Evolutionary conservation across 2,797 vertebrate species (phyloP).

Genomic region (Halcyon chelicuti): DNA sequence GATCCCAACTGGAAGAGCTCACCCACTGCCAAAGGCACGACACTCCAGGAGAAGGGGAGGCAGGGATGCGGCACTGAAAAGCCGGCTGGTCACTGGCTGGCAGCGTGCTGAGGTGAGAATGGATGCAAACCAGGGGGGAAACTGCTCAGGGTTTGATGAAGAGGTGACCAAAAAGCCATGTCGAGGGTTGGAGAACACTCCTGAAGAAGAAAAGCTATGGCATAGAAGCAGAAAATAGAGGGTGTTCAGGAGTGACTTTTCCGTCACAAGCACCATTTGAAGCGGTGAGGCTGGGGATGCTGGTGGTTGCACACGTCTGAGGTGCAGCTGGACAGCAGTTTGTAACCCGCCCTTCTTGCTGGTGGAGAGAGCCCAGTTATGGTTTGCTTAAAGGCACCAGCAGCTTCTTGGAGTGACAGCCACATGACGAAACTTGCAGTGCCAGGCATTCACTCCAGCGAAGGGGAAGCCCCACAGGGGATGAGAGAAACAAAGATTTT

Average conservation of each 20-base stretch:
- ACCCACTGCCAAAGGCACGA: accelerated
- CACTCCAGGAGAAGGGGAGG: neutral
- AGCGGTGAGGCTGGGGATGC: neutral
- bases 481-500: neutral
- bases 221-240: neutral
- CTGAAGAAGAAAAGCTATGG: accelerated
- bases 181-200: neutral
- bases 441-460: accelerated
- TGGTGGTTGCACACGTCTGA: neutral
- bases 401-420: neutral
- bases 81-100: accelerated
- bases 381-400: neutral
- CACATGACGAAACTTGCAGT: neutral
- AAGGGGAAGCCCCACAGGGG: neutral
- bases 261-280: accelerated
- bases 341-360: neutral
- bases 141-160: neutral
- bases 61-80: neutral
- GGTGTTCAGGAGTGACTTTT: neutral
- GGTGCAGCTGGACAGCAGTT: neutral
- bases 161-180: neutral
- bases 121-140: accelerated
- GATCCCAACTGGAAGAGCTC: neutral
- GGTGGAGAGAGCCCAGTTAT: too few relatives aligned
- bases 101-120: accelerated